These are phyloP conservation scores for Anoplopoma fimbria DNA, from an alignment of 2,113 vertebrate genomes.

Conservation along the genomic window DNA sequence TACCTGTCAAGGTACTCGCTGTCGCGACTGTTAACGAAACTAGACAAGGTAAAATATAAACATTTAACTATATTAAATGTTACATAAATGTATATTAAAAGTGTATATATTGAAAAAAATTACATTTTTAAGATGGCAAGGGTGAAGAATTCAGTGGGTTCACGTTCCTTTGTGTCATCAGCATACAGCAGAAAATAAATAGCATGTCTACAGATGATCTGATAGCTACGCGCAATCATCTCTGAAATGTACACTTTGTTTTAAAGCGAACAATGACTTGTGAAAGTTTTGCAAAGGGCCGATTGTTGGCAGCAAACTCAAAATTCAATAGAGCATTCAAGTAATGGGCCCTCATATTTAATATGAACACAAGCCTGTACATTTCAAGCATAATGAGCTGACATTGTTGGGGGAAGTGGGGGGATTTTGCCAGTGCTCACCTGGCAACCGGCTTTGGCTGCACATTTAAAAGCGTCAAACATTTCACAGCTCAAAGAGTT, in stretches of 20 bases:
- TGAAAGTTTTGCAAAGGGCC: neutral
- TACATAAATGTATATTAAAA: neutral
- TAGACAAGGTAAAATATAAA: neutral
- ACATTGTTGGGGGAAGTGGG: neutral
- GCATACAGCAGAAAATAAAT: neutral
- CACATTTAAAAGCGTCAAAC: slow-evolving; percentile 72
- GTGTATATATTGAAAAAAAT: neutral
- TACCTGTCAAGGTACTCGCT: no score
- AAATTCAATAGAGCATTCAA: neutral
- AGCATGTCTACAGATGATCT: neutral
- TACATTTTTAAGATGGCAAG: neutral
- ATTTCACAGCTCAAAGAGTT: slow-evolving; percentile 73
- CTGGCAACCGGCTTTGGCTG: no score
- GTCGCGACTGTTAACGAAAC: neutral
- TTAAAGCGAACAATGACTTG: neutral
- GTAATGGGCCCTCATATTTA: neutral
- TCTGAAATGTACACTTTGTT: neutral
- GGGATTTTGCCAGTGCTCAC: no score
- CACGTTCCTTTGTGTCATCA: neutral
- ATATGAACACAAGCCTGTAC: neutral
- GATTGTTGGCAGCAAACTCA: neutral
- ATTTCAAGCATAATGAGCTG: slow-evolving; percentile 14
- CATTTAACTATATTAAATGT: neutral
- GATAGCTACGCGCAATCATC: neutral
- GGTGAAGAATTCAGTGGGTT: neutral